Conservation (phyloP, 2,797 vertebrate genomes). For the Acrossocheilus wenchowensis region DNA sequence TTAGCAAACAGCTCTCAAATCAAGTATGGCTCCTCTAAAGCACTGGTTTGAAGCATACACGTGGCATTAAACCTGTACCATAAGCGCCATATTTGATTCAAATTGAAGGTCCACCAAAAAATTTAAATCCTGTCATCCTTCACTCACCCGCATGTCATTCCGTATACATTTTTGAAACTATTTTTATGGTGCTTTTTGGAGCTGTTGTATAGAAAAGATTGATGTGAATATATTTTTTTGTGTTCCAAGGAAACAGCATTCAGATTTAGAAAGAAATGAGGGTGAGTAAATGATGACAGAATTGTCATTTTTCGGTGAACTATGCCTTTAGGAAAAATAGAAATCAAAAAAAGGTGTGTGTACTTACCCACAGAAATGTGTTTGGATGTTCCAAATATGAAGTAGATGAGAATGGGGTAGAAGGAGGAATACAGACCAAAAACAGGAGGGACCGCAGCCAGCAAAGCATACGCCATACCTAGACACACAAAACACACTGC, state of each 20-base stretch:
- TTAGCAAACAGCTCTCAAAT: background rate
- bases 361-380: slow-evolving; percentile 88
- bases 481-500: slow-evolving; percentile 37
- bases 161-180: background rate
- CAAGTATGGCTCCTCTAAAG: background rate
- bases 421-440: slow-evolving; percentile 91
- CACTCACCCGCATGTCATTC: background rate
- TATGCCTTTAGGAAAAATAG: background rate
- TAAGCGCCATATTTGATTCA: background rate
- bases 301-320: background rate
- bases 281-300: background rate
- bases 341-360: background rate
- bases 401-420: slow-evolving; percentile 89
- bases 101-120: background rate
- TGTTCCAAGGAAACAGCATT: background rate
- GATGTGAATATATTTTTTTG: background rate
- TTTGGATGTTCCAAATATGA: slow-evolving; percentile 88
- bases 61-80: background rate
- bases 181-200: background rate
- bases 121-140: background rate
- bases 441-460: slow-evolving; percentile 89
- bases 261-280: background rate
- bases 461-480: slow-evolving; percentile 79
- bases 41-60: background rate
- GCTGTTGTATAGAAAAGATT: background rate